phyloP scores from a whole-genome alignment of 2,888 invertebrate genomes.

The Tanypteryx hageni region DNA sequence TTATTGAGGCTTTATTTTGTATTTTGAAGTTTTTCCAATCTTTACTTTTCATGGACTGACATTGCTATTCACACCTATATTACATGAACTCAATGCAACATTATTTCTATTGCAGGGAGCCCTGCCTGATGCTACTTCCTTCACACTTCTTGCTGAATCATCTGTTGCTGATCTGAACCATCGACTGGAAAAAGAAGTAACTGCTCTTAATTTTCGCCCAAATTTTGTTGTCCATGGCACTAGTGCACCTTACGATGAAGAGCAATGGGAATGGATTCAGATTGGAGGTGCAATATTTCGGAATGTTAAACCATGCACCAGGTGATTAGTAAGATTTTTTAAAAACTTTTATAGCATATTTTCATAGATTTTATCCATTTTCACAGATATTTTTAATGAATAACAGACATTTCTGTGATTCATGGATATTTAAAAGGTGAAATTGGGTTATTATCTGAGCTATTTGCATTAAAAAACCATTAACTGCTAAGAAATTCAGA shows the following conservation, averaged over 20 bases:
- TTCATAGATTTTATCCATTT: too few species aligned
- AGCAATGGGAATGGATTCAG: constrained; percentile 84
- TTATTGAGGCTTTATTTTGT: too few species aligned
- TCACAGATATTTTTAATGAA: too few species aligned
- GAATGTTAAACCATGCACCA: constrained; percentile 81
- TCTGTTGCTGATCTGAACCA: constrained; percentile 83
- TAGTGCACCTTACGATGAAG: constrained; percentile 80
- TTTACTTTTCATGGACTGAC: too few species aligned
- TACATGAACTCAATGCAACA: not conserved
- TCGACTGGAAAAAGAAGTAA: constrained; percentile 77
- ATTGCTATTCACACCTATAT: not conserved
- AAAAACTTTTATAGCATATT: too few species aligned
- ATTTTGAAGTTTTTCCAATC: too few species aligned
- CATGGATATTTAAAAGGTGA: too few species aligned
- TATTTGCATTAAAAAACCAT: too few species aligned
- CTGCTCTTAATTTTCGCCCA: constrained; percentile 80
- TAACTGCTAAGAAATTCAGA: too few species aligned
- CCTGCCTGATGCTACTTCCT: constrained; percentile 81
- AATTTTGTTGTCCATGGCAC: constrained; percentile 82
- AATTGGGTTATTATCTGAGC: too few species aligned
- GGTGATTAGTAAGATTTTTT: constrained; percentile 73
- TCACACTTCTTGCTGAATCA: constrained; percentile 81
- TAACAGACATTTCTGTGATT: too few species aligned
- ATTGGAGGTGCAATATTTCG: constrained; percentile 82
- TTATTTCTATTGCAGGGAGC: constrained; percentile 66